Conservation (phyloP, 2,888 invertebrate genomes). For the Melieria omissa region DNA sequence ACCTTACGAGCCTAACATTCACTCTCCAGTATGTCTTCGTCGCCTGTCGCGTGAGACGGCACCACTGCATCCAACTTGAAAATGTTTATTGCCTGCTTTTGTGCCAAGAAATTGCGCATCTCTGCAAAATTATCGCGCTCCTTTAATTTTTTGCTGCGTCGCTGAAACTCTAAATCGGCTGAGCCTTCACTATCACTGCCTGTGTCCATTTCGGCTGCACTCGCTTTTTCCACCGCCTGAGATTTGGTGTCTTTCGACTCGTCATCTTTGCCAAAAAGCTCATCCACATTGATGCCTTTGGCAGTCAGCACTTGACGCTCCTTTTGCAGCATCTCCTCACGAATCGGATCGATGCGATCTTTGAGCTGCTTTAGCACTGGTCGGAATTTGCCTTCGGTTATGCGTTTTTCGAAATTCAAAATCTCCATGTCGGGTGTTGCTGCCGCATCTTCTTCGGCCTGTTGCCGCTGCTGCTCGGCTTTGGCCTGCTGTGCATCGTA, state of each 20-base stretch:
- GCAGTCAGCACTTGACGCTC: slow-evolving; percentile 61
- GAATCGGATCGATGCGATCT: slow-evolving; percentile 65
- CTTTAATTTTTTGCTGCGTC: slow-evolving; percentile 55
- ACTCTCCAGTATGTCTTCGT: slow-evolving; percentile 59
- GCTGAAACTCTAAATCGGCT: slow-evolving; percentile 53
- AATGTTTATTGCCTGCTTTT: slow-evolving; percentile 63
- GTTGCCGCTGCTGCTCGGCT: slow-evolving; percentile 45
- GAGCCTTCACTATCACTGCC: slow-evolving; percentile 51
- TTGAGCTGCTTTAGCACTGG: slow-evolving; percentile 65
- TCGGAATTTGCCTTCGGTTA: slow-evolving; percentile 64
- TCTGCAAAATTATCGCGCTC: slow-evolving; percentile 64
- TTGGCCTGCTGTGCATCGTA: slow-evolving; percentile 57
- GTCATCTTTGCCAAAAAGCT: slow-evolving; percentile 53
- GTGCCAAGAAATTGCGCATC: slow-evolving; percentile 64
- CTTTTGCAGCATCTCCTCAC: slow-evolving; percentile 62
- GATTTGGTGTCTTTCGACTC: slow-evolving; percentile 37
- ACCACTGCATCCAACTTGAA: slow-evolving; percentile 51
- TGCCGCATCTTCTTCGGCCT: slow-evolving; percentile 38
- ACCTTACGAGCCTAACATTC: slow-evolving; percentile 39
- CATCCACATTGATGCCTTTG: slow-evolving; percentile 65
- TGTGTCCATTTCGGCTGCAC: slow-evolving; percentile 36
- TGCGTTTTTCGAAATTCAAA: slow-evolving; percentile 62
- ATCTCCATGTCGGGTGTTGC: slow-evolving; percentile 57
- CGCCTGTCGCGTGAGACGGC: slow-evolving; percentile 45
- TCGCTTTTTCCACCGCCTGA: not conserved